phyloP scores from a whole-genome alignment of 2,113 vertebrate genomes.

The Numida meleagris region DNA sequence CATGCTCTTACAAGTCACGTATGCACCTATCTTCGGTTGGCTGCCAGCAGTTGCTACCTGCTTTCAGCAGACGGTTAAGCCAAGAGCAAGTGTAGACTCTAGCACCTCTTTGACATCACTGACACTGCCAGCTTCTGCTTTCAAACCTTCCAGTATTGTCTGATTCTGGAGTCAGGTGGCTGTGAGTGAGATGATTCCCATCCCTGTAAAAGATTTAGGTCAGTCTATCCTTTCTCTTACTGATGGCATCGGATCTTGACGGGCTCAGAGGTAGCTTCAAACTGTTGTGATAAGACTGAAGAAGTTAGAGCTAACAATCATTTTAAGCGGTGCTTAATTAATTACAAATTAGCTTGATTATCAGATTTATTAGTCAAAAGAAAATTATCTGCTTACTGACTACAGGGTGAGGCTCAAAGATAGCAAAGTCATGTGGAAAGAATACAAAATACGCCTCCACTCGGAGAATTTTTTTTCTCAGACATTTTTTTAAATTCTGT shows the following conservation, averaged over 20 bases:
- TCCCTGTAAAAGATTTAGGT: not conserved
- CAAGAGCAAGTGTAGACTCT: not conserved
- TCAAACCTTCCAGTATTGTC: not conserved
- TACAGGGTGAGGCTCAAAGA: not conserved
- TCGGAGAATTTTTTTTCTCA: not conserved
- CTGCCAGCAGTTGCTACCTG: not conserved
- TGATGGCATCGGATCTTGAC: not conserved
- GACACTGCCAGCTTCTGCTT: not conserved
- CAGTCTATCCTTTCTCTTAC: not conserved
- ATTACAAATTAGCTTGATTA: not conserved
- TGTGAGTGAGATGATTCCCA: not conserved
- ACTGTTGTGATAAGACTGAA: not conserved
- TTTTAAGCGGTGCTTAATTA: constrained; percentile 31
- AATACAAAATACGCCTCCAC: not conserved
- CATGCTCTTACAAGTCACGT: fast-evolving
- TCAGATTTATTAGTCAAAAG: constrained; percentile 6
- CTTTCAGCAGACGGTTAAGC: not conserved
- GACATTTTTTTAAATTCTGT: not conserved
- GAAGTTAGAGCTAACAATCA: not conserved
- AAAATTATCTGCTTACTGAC: not conserved
- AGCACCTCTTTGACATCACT: not conserved
- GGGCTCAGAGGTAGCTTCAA: not conserved
- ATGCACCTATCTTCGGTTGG: not conserved
- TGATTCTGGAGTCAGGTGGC: fast-evolving
- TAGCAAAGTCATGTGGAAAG: not conserved